phyloP scores from a whole-genome alignment of 2,797 vertebrate genomes.

The Atherinosoma microstoma region DNA sequence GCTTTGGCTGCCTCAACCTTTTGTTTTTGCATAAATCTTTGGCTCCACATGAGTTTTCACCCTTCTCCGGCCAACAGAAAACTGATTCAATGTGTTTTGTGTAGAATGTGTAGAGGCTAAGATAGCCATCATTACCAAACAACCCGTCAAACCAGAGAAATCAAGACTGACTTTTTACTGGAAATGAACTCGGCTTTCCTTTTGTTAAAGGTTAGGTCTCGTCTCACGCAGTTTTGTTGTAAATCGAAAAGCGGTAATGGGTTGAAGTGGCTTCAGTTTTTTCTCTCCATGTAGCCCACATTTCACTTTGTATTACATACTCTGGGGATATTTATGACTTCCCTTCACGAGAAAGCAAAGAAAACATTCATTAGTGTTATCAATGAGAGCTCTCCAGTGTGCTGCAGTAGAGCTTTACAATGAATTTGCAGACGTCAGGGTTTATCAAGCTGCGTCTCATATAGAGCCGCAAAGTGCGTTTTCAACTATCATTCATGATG shows the following conservation, averaged over 20 bases:
- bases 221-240: neutral
- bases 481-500: slow-evolving; percentile 4
- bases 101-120: neutral
- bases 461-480: slow-evolving; percentile 4
- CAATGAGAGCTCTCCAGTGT: slow-evolving; percentile 19
- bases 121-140: neutral
- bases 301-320: slow-evolving; percentile 1
- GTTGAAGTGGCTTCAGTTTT: neutral
- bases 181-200: neutral
- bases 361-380: slow-evolving; percentile 29
- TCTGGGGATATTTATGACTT: slow-evolving; percentile 14
- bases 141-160: neutral
- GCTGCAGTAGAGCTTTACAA: slow-evolving; percentile 17
- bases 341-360: slow-evolving; percentile 13
- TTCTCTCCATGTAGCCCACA: neutral
- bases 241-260: neutral
- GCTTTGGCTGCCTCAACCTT: slow-evolving; percentile 34
- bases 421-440: slow-evolving; percentile 10
- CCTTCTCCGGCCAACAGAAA: neutral
- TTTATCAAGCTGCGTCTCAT: neutral
- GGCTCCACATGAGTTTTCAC: neutral
- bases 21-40: slow-evolving; percentile 56
- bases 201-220: neutral
- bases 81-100: accelerated
- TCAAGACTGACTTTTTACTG: neutral